Percentiles rank a stretch among this genome's conserved stretches.
These are phyloP conservation scores for Darevskia mixta DNA, from an alignment of 2,797 vertebrate genomes.

Conservation along the genomic window DNA sequence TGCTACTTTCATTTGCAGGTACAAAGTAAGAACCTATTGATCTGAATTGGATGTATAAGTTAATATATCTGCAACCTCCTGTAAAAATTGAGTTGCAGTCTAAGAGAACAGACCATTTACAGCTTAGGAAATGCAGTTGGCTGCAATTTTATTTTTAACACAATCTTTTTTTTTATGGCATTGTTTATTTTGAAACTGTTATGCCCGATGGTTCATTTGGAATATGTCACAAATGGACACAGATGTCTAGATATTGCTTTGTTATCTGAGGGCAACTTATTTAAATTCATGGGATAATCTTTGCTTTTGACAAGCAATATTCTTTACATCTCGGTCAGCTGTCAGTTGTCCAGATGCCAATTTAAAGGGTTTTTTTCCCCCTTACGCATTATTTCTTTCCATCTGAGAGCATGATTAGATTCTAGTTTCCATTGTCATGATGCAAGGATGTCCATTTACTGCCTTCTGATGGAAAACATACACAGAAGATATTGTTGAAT, in stretches of 20 bases:
- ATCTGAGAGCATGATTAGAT: neutral
- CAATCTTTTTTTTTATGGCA: neutral
- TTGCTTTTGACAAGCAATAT: conserved; percentile 19
- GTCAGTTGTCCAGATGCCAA: conserved; percentile 11
- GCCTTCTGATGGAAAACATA: neutral
- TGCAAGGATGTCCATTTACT: neutral
- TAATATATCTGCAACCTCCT: neutral
- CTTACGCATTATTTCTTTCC: neutral
- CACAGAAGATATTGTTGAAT: too few species aligned
- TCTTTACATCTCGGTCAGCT: neutral
- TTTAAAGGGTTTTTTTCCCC: neutral
- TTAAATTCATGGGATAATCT: conserved; percentile 31
- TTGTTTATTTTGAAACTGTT: conserved; percentile 9
- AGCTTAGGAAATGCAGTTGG: neutral
- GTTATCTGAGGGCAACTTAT: conserved; percentile 1
- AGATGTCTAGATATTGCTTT: neutral
- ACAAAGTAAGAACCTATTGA: neutral
- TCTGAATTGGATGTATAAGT: neutral
- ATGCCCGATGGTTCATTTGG: neutral
- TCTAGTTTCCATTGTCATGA: neutral
- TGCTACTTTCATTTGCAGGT: neutral
- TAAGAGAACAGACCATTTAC: neutral
- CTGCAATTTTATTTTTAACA: neutral
- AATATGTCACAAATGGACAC: neutral
- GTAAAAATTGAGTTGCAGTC: neutral